These are phyloP conservation scores for Novumbra hubbsi DNA, from an alignment of 2,797 vertebrate genomes.

Conservation along the genomic window DNA sequence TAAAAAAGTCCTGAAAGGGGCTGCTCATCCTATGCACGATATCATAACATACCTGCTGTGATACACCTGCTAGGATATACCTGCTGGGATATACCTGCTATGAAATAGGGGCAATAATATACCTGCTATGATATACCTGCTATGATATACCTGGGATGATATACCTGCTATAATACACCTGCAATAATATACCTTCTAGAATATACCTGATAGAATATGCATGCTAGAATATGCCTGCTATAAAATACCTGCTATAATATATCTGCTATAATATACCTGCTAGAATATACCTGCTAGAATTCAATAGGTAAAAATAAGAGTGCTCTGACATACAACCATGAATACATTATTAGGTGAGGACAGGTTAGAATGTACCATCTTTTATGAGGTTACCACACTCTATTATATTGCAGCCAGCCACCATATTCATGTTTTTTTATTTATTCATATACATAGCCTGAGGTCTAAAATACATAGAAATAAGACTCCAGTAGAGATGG, in stretches of 20 bases:
- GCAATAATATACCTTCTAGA: conserved; percentile 24
- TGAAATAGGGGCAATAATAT: too few species aligned
- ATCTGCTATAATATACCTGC: conserved; percentile 9
- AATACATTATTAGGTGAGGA: conserved; percentile 52
- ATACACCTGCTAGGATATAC: conserved; percentile 35
- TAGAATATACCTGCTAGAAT: conserved; percentile 32
- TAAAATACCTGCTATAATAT: conserved; percentile 31
- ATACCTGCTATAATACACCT: too few species aligned
- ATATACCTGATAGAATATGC: conserved; percentile 30
- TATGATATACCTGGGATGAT: too few species aligned
- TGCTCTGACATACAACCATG: conserved; percentile 33
- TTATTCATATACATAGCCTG: conserved; percentile 43
- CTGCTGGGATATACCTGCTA: conserved; percentile 30
- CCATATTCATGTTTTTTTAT: conserved; percentile 55
- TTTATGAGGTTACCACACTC: conserved; percentile 49
- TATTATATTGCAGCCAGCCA: conserved; percentile 32
- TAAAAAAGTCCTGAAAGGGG: conserved; percentile 26
- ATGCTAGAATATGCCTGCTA: too few species aligned
- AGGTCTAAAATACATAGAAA: conserved; percentile 56
- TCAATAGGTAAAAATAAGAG: conserved; percentile 40
- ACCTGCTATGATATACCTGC: too few species aligned
- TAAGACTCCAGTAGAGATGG: conserved; percentile 15
- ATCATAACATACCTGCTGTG: conserved; percentile 32
- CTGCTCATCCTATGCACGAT: conserved; percentile 26
- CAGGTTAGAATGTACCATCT: conserved; percentile 52